These are phyloP conservation scores for Atta colombica DNA, from an alignment of 1,140 invertebrate genomes.

Conservation along the genomic window DNA sequence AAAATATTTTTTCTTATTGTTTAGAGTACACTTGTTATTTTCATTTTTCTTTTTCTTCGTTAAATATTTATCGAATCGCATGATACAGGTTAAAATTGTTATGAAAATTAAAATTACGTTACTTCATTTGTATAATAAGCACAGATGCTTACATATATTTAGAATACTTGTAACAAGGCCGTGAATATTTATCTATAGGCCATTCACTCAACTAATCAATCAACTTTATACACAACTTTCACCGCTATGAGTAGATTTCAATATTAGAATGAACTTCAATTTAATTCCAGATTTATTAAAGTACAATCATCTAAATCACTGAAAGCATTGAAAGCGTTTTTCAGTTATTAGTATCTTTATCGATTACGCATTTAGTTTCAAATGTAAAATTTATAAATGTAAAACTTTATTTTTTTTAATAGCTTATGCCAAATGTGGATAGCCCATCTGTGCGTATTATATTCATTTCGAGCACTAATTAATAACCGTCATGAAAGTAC, in stretches of 20 bases:
- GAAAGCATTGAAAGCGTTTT: constrained; percentile 1
- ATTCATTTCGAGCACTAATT: constrained; percentile 52
- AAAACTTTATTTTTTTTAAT: constrained; percentile 32
- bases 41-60: constrained; percentile 22
- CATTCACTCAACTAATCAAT: constrained; percentile 13
- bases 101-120: constrained; percentile 62
- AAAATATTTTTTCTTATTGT: constrained; percentile 76
- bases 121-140: constrained; percentile 70
- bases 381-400: constrained; percentile 38
- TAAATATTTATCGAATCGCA: constrained; percentile 61
- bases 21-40: constrained; percentile 63
- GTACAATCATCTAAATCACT: neutral
- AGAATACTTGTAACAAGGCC: constrained; percentile 46
- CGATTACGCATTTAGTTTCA: neutral
- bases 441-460: constrained; percentile 71
- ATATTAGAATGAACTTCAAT: constrained; percentile 7
- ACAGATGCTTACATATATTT: constrained; percentile 68
- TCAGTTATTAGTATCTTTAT: constrained; percentile 23
- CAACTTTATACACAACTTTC: constrained; percentile 9
- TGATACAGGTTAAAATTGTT: constrained; percentile 62
- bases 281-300: constrained; percentile 24
- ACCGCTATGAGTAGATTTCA: neutral
- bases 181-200: constrained; percentile 31
- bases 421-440: constrained; percentile 28
- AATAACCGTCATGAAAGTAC: constrained; percentile 35